These are phyloP conservation scores for Sylvietta virens DNA, from an alignment of 2,113 vertebrate genomes.

Conservation along the genomic window DNA sequence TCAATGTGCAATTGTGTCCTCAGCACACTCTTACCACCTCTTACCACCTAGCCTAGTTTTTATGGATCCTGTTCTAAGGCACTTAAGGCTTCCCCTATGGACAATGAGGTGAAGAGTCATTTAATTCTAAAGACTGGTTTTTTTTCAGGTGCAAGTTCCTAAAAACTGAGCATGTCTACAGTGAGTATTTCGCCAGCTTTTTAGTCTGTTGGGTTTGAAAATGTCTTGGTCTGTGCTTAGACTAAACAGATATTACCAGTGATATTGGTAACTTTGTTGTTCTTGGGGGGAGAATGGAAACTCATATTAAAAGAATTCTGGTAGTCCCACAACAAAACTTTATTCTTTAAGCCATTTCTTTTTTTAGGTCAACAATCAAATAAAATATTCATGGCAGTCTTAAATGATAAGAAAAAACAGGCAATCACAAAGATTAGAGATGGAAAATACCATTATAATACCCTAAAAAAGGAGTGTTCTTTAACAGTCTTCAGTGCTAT, in stretches of 20 bases:
- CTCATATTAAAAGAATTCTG: background rate
- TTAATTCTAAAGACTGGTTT: rapidly evolving
- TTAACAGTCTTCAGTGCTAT: background rate
- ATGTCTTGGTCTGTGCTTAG: background rate
- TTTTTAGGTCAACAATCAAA: background rate
- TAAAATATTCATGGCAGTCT: background rate
- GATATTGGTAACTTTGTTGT: background rate
- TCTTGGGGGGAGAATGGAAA: background rate
- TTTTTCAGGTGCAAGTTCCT: background rate
- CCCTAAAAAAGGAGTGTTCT: background rate
- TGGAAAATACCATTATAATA: background rate
- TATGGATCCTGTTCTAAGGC: background rate
- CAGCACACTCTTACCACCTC: background rate
- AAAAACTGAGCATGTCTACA: background rate
- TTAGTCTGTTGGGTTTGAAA: background rate
- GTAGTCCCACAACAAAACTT: background rate
- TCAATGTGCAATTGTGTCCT: background rate
- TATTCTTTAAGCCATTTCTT: background rate
- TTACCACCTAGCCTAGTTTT: background rate
- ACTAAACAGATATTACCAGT: background rate
- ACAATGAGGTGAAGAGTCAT: background rate
- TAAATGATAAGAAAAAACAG: background rate
- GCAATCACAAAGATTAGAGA: background rate
- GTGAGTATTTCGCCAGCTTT: background rate
- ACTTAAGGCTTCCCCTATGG: background rate